phyloP scores from a whole-genome alignment of 2,888 invertebrate species.

The Andrena camellia region DNA sequence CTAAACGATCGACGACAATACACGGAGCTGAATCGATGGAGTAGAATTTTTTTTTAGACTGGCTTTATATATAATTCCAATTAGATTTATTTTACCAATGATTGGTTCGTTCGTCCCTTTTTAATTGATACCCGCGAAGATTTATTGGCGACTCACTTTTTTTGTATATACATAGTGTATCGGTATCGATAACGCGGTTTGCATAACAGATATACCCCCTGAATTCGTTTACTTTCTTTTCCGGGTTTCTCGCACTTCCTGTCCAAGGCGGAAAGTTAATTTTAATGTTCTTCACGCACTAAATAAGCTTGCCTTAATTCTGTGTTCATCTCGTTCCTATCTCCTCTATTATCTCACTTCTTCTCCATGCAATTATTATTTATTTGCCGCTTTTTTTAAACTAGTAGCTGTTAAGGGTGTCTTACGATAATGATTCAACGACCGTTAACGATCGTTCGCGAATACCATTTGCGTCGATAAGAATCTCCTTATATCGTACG shows the following conservation, averaged over 20 bases:
- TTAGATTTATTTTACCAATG: slow-evolving; percentile 1
- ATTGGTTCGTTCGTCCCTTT: background rate
- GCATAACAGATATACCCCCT: slow-evolving; percentile 40
- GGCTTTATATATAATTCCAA: background rate
- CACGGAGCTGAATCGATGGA: background rate
- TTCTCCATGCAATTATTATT: slow-evolving; percentile 68
- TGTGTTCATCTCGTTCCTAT: slow-evolving; percentile 65
- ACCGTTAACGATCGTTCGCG: background rate
- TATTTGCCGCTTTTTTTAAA: slow-evolving; percentile 63
- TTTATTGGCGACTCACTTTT: slow-evolving; percentile 29
- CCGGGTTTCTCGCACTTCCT: slow-evolving; percentile 31
- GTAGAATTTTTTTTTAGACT: background rate
- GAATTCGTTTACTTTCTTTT: slow-evolving; percentile 48
- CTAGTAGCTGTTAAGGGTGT: slow-evolving; percentile 56
- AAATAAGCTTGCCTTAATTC: slow-evolving; percentile 49
- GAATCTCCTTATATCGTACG: slow-evolving; percentile 14
- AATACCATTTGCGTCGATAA: slow-evolving; percentile 7
- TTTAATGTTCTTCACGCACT: slow-evolving; percentile 36
- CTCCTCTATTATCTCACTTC: slow-evolving; percentile 10
- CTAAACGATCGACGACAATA: background rate
- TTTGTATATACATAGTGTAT: slow-evolving; percentile 33
- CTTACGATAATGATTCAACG: slow-evolving; percentile 13
- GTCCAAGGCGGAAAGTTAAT: slow-evolving; percentile 6
- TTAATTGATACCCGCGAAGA: background rate
- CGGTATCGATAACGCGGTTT: slow-evolving; percentile 35